These are phyloP conservation scores for Miltochrista miniata DNA, from an alignment of 2,888 invertebrate genomes.

Conservation along the genomic window DNA sequence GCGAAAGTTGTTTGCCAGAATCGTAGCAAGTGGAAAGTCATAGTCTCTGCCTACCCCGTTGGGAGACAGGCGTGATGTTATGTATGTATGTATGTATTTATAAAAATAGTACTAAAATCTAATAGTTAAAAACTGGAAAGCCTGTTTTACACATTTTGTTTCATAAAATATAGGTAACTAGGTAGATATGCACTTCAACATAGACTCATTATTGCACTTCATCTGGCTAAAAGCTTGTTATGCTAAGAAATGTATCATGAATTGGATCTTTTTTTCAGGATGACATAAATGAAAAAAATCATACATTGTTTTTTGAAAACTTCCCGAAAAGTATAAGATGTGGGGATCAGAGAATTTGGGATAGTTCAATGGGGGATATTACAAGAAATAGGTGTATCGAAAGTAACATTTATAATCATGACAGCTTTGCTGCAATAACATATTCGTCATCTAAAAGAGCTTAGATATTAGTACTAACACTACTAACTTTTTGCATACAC, in stretches of 20 bases:
- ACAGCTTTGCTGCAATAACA: slow-evolving; percentile 68
- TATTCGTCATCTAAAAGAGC: slow-evolving; percentile 22
- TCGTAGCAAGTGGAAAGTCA: too few relatives aligned
- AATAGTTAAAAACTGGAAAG: too few relatives aligned
- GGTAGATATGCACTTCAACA: too few relatives aligned
- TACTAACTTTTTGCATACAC: slow-evolving; percentile 9
- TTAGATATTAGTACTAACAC: slow-evolving; percentile 31
- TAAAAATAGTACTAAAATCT: too few relatives aligned
- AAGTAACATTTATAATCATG: slow-evolving; percentile 35
- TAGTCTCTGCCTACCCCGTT: too few relatives aligned
- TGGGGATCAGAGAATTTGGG: slow-evolving; percentile 12
- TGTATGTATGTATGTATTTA: too few relatives aligned
- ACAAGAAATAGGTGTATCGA: slow-evolving; percentile 11
- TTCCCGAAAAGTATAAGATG: slow-evolving; percentile 19
- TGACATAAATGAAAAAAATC: slow-evolving; percentile 66
- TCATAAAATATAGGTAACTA: too few relatives aligned
- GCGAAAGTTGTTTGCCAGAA: too few relatives aligned
- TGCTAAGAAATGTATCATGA: slow-evolving; percentile 24
- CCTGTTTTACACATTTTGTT: too few relatives aligned
- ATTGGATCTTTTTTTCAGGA: slow-evolving; percentile 68
- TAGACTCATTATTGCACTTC: background rate
- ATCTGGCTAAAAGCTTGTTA: slow-evolving; percentile 21
- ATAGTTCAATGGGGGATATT: slow-evolving; percentile 19
- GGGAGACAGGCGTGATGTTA: too few relatives aligned
- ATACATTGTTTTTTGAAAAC: slow-evolving; percentile 18